Percentiles rank a stretch among this genome's conserved stretches.
Conservation (phyloP, 2,113 vertebrate genomes). For the Brachyhypopomus occidentalis region DNA sequence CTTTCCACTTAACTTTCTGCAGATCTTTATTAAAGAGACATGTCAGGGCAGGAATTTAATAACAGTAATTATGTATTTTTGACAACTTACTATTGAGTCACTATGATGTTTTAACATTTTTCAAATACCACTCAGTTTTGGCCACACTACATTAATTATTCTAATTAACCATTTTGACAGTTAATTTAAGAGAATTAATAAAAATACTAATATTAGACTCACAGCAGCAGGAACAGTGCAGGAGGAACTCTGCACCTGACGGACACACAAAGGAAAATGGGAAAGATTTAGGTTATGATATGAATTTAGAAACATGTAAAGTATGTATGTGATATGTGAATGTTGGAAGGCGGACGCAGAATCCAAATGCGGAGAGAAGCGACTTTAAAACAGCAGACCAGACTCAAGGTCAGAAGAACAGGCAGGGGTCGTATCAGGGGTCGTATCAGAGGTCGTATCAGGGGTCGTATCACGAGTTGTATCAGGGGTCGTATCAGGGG, state of each 20-base stretch:
- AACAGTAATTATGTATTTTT: constrained; percentile 71
- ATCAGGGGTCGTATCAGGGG: too few relatives aligned
- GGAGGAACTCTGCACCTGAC: constrained; percentile 40
- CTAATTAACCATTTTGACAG: constrained; percentile 77
- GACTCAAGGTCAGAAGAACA: neutral
- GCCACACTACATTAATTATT: constrained; percentile 74
- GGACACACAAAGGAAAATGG: constrained; percentile 7
- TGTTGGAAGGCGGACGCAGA: too few relatives aligned
- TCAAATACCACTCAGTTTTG: constrained; percentile 67
- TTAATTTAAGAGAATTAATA: constrained; percentile 79
- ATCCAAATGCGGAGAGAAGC: too few relatives aligned
- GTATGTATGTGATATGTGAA: neutral
- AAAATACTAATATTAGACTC: constrained; percentile 77
- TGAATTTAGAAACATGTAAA: neutral
- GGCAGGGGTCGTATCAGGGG: too few relatives aligned
- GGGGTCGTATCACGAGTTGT: too few relatives aligned
- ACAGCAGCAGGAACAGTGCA: constrained; percentile 56
- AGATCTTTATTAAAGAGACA: constrained; percentile 53
- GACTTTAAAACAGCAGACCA: too few relatives aligned
- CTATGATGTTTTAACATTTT: constrained; percentile 69
- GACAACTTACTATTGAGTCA: constrained; percentile 67
- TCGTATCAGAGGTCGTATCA: too few relatives aligned
- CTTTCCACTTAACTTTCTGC: constrained; percentile 12
- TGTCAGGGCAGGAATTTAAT: constrained; percentile 62
- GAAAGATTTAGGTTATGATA: constrained; percentile 16